A percentile compares a stretch with the other conserved stretches of the same genome.
Conservation (phyloP, 2,797 vertebrate species). For the Pampus argenteus region DNA sequence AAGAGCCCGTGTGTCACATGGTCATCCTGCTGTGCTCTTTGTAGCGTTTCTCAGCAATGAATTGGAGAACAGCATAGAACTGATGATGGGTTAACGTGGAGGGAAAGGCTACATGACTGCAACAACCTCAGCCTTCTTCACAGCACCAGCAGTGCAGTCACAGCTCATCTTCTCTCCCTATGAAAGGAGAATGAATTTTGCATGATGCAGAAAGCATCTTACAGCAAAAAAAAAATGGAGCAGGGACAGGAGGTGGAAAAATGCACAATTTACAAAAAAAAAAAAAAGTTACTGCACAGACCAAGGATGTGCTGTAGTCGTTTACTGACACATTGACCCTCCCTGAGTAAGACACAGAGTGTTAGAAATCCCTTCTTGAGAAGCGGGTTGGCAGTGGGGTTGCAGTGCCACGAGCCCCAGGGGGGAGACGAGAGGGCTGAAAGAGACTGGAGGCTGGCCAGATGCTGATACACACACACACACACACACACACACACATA, state of each 20-base stretch:
- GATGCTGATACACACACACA: slow-evolving; percentile 23
- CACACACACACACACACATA: not conserved
- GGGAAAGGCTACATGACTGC: slow-evolving; percentile 22
- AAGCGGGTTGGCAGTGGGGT: slow-evolving; percentile 37
- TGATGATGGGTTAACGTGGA: slow-evolving; percentile 12
- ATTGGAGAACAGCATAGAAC: slow-evolving; percentile 11
- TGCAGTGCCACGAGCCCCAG: slow-evolving; percentile 38
- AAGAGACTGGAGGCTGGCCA: slow-evolving; percentile 53
- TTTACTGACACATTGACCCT: slow-evolving; percentile 65
- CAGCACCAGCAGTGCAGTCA: slow-evolving; percentile 42
- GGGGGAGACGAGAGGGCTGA: slow-evolving; percentile 33
- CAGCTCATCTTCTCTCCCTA: slow-evolving; percentile 54
- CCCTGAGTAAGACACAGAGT: slow-evolving; percentile 47
- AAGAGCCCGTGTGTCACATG: slow-evolving; percentile 35
- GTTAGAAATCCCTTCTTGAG: slow-evolving; percentile 69
- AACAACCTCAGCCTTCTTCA: slow-evolving; percentile 36
- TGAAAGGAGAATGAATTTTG: slow-evolving; percentile 69
- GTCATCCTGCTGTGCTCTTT: slow-evolving; percentile 33
- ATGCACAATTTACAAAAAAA: slow-evolving; percentile 27
- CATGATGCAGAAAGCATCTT: slow-evolving; percentile 70
- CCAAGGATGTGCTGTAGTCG: slow-evolving; percentile 36
- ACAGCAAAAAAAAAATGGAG: slow-evolving; percentile 28
- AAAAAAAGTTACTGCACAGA: slow-evolving; percentile 13
- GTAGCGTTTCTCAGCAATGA: slow-evolving; percentile 28
- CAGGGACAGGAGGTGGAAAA: slow-evolving; percentile 29